Conservation (phyloP, 2,113 vertebrate genomes). For the Varanus salvator region DNA sequence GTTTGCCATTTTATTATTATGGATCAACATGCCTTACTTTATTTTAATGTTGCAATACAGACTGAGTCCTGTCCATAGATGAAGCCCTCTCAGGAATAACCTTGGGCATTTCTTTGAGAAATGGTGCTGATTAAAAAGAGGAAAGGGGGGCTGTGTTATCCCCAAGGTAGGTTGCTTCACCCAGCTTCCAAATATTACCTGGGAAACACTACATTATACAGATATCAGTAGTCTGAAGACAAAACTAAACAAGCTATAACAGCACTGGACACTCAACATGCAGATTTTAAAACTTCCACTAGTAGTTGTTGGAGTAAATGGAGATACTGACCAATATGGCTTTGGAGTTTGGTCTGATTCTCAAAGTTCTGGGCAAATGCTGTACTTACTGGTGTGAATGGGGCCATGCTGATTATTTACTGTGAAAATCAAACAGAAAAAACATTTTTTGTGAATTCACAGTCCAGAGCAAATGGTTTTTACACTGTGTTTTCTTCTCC, state of each 20-base stretch:
- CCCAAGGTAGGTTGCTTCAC: not conserved
- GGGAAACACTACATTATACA: not conserved
- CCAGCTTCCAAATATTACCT: not conserved
- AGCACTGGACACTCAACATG: too few relatives aligned
- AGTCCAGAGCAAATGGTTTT: too few relatives aligned
- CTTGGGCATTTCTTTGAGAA: not conserved
- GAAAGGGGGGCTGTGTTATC: not conserved
- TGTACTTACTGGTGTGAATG: not conserved
- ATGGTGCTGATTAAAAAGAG: not conserved
- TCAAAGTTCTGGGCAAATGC: not conserved
- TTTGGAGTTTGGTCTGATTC: not conserved
- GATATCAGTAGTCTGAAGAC: too few relatives aligned
- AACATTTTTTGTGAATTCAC: not conserved
- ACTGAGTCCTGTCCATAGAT: not conserved
- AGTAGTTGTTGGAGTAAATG: not conserved
- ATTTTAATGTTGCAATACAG: not conserved
- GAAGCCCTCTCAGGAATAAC: not conserved
- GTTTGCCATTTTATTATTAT: too few relatives aligned
- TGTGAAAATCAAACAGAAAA: not conserved
- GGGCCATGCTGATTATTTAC: too few relatives aligned
- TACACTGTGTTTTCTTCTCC: too few relatives aligned
- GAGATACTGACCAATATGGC: not conserved
- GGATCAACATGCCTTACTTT: too few relatives aligned
- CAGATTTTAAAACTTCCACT: not conserved
- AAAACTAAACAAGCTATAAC: not conserved